These are phyloP conservation scores for Drosophila erecta DNA, from an alignment of 1,140 invertebrate genomes.

Conservation along the genomic window DNA sequence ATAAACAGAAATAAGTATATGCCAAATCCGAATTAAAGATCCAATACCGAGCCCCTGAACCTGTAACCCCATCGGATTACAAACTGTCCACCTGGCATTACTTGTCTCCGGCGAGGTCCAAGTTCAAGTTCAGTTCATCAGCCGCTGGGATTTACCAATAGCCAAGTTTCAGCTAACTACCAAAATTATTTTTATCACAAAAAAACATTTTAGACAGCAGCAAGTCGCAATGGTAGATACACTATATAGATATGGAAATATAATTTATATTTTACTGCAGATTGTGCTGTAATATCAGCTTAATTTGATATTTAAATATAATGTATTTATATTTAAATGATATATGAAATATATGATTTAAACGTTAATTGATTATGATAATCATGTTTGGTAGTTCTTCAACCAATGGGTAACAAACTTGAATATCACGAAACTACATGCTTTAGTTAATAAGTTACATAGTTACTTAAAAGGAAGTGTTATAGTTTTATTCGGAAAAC, in stretches of 20 bases:
- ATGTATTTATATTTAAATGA: too few relatives aligned
- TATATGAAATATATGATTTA: too few relatives aligned
- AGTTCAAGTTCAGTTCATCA: slow-evolving; percentile 68
- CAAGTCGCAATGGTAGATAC: not conserved
- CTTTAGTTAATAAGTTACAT: too few relatives aligned
- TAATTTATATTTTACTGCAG: not conserved
- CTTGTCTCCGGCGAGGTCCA: slow-evolving; percentile 50
- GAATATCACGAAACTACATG: too few relatives aligned
- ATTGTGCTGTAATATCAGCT: too few relatives aligned
- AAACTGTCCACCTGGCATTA: slow-evolving; percentile 34
- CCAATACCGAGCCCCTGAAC: slow-evolving; percentile 56
- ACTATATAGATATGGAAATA: not conserved
- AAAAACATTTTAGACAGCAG: not conserved
- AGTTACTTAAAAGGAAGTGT: too few relatives aligned
- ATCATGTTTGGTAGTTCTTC: too few relatives aligned
- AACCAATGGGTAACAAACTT: too few relatives aligned
- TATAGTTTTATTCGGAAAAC: too few relatives aligned
- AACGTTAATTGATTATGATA: too few relatives aligned
- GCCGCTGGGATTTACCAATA: slow-evolving; percentile 63
- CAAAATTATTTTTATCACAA: slow-evolving; percentile 25
- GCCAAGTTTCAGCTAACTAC: slow-evolving; percentile 42
- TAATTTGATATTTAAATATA: too few relatives aligned
- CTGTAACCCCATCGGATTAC: slow-evolving; percentile 50
- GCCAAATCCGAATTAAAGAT: slow-evolving; percentile 25
- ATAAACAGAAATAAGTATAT: slow-evolving; percentile 22